These are phyloP conservation scores for Anneissia japonica DNA, from an alignment of 35 echinoderm and acorn worm species.

Conservation along the genomic window DNA sequence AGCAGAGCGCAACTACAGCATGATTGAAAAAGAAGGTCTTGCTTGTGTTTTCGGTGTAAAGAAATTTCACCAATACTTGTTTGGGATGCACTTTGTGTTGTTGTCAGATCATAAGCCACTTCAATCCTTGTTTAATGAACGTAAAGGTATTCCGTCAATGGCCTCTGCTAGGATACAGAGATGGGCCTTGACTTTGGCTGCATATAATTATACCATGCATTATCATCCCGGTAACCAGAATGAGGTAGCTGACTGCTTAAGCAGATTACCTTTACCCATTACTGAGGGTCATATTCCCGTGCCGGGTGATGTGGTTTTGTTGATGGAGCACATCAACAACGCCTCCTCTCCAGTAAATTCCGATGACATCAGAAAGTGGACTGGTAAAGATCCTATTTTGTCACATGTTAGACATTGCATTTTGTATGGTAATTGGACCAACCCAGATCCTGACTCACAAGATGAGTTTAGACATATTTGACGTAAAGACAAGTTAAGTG, in stretches of 20 bases:
- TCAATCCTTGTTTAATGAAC: slow-evolving; percentile 23
- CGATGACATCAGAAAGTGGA: slow-evolving; percentile 30
- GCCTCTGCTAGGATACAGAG: slow-evolving; percentile 35
- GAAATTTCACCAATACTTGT: slow-evolving; percentile 21
- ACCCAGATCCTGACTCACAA: not conserved
- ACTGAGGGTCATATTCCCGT: not conserved
- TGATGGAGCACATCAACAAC: slow-evolving; percentile 10
- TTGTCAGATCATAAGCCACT: slow-evolving; percentile 30
- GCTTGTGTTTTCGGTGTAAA: slow-evolving; percentile 31
- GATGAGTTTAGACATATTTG: slow-evolving; percentile 34
- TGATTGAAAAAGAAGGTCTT: not conserved
- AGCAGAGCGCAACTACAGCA: not conserved
- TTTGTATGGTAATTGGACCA: slow-evolving; percentile 28
- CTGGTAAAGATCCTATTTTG: slow-evolving; percentile 25
- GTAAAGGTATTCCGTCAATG: slow-evolving; percentile 26
- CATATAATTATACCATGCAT: slow-evolving; percentile 35
- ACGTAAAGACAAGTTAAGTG: slow-evolving; percentile 36
- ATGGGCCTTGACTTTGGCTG: slow-evolving; percentile 49
- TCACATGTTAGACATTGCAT: slow-evolving; percentile 26
- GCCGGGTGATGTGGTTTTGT: slow-evolving; percentile 20
- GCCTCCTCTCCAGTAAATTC: slow-evolving; percentile 25
- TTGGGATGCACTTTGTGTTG: not conserved
- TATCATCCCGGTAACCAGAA: slow-evolving; percentile 15
- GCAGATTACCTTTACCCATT: slow-evolving; percentile 26
- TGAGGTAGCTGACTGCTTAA: slow-evolving; percentile 40